These are phyloP conservation scores for Ennomos quercinarius DNA, from an alignment of 2,888 invertebrate species.

Conservation along the genomic window DNA sequence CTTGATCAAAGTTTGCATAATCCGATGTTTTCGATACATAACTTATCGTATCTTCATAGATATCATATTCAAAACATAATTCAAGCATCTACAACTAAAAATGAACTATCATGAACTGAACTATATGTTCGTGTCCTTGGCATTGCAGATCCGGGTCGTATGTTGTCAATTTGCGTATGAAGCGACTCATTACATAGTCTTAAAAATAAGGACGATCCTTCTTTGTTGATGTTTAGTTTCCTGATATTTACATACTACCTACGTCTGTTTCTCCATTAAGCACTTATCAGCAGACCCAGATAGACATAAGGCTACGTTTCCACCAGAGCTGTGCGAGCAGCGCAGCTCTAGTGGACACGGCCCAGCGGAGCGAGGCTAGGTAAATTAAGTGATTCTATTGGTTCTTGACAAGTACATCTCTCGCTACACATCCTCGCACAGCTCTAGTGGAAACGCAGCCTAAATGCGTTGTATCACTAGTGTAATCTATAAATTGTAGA, in stretches of 20 bases:
- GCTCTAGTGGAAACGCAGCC: no score
- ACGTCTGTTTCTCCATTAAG: no score
- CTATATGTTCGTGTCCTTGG: constrained; percentile 34
- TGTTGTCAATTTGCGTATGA: constrained; percentile 28
- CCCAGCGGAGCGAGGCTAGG: no score
- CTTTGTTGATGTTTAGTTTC: constrained; percentile 3
- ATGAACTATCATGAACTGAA: constrained; percentile 27
- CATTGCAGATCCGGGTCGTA: constrained; percentile 38
- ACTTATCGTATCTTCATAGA: constrained; percentile 29
- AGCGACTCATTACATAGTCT: background rate
- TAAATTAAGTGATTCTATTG: no score
- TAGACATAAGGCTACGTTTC: no score
- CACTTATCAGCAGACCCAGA: no score
- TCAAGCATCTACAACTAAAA: constrained; percentile 9
- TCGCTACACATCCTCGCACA: no score
- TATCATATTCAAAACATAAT: constrained; percentile 24
- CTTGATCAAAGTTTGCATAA: constrained; percentile 42
- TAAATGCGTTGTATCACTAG: no score
- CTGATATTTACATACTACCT: background rate
- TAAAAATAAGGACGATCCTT: constrained; percentile 6
- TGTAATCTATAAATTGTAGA: no score
- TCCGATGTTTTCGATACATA: constrained; percentile 20
- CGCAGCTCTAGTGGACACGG: no score
- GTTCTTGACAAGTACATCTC: no score
- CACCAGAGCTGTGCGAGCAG: no score